Evolutionary conservation across 1,140 invertebrate genomes (phyloP), one percentile per base, ranked within the genome.

Genomic region (Luehdorfia chinensis): DNA sequence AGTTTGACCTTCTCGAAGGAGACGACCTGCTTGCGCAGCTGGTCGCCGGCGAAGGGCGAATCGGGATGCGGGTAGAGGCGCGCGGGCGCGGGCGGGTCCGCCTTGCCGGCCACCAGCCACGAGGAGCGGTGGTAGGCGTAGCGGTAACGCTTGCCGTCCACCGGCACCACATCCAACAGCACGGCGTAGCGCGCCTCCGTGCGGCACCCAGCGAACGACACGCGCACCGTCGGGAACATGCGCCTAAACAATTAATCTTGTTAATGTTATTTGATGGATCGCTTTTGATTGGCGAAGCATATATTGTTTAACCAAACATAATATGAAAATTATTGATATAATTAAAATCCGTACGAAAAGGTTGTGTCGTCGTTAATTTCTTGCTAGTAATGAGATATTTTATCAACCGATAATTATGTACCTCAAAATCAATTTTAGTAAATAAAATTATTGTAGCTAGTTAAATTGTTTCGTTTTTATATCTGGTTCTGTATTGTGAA

Each of bases 1-100:
- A 99, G 92, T 88, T 99, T 99, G 75, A 99, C 95, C 89, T 99
- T 99, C 90, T 99, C 98, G 87, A 99, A 99, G 59, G 97, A 98
- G 66, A 99, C 96, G 66, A 98, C 96, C 89, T 99, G 97, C 87
- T 98, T 98, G 60, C 93, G 89, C 21, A 99, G 90, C 84, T 98
- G 97, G 76, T 99, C 97, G 23, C 96, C 97, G 52, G 94, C 96
- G 88, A 97, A 99, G 32, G 98, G 98, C 36, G 96, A 97, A 87
- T 99, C 98, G 4, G 98, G 98, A 89, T 99, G 98, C 34, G 96
- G 91, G 88, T 98, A 99, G 55, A 99, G 92, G 47, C 97, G 89
- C 33, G 94, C 93, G 18, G 96, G 96, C 6, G 97, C 96, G 25
- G 96, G 96, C 41, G 97, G 97, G 90, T 99, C 98, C 8, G 98